Evolutionary conservation across 2,888 invertebrate genomes (phyloP).

Genomic region (Ashinkailepas kermadecensis): DNA sequence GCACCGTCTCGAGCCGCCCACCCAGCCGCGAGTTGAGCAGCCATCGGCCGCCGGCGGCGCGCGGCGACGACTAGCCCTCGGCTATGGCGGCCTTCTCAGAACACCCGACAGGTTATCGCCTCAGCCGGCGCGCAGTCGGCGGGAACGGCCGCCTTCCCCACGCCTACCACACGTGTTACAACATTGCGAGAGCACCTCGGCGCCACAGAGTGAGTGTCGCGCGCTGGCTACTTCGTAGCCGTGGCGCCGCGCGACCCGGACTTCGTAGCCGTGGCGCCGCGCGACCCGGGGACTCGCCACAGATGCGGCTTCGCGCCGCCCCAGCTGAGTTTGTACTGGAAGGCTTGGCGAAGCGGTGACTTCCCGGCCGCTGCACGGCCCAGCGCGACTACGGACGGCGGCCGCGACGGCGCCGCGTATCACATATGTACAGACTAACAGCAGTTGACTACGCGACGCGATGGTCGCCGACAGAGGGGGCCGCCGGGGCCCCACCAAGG

Average conservation of each 20-base stretch:
- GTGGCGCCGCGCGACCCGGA: too few species aligned
- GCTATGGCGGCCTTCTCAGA: too few species aligned
- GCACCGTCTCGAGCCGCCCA: background rate
- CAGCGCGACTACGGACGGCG: background rate
- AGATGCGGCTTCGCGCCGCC: background rate
- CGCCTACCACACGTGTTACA: too few species aligned
- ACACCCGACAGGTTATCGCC: too few species aligned
- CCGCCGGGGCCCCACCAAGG: constrained; percentile 6
- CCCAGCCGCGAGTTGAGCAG: background rate
- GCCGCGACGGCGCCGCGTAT: background rate
- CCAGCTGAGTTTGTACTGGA: background rate
- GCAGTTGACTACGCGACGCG: background rate
- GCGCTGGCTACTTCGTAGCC: too few species aligned
- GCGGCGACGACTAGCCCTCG: background rate
- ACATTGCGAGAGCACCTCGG: too few species aligned
- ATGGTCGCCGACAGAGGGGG: background rate
- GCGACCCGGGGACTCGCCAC: too few species aligned
- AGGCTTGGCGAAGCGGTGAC: background rate
- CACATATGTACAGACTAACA: constrained; percentile 8
- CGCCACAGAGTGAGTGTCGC: too few species aligned
- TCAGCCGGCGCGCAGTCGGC: too few species aligned
- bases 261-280: too few species aligned
- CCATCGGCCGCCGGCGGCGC: background rate
- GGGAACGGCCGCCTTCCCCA: too few species aligned
- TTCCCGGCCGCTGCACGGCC: background rate